Conservation (phyloP, 1,140 invertebrate genomes). For the Armadillidium nasatum region DNA sequence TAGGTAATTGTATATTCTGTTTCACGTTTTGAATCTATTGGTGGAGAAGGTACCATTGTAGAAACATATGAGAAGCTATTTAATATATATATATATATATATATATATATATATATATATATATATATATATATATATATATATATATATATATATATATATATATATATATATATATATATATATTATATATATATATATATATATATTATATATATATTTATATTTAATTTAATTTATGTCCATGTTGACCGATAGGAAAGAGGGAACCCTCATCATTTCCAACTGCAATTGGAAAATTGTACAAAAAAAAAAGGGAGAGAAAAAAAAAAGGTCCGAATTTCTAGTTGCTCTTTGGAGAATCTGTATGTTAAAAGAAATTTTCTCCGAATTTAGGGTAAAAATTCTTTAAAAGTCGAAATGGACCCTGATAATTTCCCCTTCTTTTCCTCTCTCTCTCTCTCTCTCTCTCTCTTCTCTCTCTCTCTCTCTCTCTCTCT, state of each 20-base stretch:
- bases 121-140: slow-evolving; percentile 1
- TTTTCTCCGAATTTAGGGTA: neutral
- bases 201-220: neutral
- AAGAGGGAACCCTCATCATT: neutral
- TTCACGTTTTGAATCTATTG: too few species aligned
- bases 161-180: neutral
- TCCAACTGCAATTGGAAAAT: neutral
- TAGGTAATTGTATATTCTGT: too few species aligned
- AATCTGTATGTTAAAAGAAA: too few species aligned
- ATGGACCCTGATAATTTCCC: neutral
- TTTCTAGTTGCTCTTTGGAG: too few species aligned
- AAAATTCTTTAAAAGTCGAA: neutral
- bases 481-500: neutral
- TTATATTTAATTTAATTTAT: neutral
- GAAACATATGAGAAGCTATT: too few species aligned
- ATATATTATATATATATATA: neutral
- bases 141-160: neutral
- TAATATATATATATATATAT: too few species aligned
- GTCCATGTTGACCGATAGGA: neutral
- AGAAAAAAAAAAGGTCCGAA: too few species aligned
- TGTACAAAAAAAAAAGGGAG: neutral
- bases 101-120: neutral
- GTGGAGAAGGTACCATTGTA: too few species aligned
- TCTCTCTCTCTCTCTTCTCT: neutral
- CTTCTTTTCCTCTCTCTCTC: neutral